phyloP scores from a whole-genome alignment of 2,888 invertebrate species.

The Plebejus argus region DNA sequence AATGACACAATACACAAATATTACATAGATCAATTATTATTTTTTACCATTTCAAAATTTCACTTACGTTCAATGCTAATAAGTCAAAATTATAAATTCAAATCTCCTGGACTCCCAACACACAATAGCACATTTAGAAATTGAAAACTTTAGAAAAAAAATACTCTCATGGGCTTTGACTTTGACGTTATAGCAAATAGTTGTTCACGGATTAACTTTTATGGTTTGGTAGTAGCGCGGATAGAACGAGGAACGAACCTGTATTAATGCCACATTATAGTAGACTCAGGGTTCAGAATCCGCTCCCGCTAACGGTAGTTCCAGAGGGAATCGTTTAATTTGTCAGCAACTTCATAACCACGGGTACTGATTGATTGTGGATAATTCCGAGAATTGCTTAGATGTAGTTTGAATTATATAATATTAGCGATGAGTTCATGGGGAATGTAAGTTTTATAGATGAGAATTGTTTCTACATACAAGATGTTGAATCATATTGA shows the following conservation, averaged over 20 bases:
- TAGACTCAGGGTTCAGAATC: slow-evolving; percentile 42
- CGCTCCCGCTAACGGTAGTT: slow-evolving; percentile 56
- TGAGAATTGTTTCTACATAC: neutral
- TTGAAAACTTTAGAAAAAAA: too few species aligned
- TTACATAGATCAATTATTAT: too few species aligned
- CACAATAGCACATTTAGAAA: too few species aligned
- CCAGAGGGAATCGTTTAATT: slow-evolving; percentile 55
- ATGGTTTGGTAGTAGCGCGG: neutral
- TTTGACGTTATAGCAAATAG: too few species aligned
- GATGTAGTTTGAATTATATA: slow-evolving; percentile 12
- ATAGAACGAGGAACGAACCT: neutral
- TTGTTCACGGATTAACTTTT: too few species aligned
- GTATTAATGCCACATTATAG: neutral
- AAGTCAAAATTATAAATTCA: too few species aligned
- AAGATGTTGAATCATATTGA: too few species aligned
- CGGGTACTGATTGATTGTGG: slow-evolving; percentile 15
- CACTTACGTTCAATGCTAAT: too few species aligned
- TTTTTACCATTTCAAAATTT: too few species aligned
- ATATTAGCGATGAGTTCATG: neutral
- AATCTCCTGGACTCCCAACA: too few species aligned
- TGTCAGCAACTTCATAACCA: slow-evolving; percentile 40
- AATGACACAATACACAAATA: too few species aligned
- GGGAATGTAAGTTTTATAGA: neutral
- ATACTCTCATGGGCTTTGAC: too few species aligned
- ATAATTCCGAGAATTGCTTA: neutral